These are phyloP conservation scores for Furnarius figulus DNA, from an alignment of 2,113 vertebrate genomes.

Conservation along the genomic window DNA sequence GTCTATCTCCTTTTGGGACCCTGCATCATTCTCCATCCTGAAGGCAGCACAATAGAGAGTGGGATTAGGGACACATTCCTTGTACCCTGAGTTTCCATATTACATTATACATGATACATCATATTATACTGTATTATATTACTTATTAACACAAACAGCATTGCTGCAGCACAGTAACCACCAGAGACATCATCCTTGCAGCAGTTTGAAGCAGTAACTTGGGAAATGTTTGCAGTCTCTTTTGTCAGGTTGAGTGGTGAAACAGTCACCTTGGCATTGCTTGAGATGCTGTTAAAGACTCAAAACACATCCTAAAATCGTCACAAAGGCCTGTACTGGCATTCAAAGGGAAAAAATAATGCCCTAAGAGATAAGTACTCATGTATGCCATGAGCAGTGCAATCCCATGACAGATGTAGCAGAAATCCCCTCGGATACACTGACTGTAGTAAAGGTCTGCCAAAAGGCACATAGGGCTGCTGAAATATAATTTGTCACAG, in stretches of 20 bases:
- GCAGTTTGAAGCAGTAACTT: not conserved
- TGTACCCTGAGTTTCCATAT: not conserved
- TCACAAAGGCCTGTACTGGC: not conserved
- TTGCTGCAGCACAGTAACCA: not conserved
- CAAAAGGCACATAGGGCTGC: not conserved
- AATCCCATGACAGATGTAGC: not conserved
- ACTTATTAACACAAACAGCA: not conserved
- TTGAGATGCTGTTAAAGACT: not conserved
- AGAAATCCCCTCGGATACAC: not conserved
- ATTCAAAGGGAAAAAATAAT: not conserved
- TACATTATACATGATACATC: no score
- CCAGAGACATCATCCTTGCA: not conserved
- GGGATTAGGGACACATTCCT: rapidly evolving
- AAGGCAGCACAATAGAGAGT: not conserved
- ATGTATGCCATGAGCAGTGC: not conserved
- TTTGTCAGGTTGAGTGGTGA: not conserved
- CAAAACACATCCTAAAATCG: not conserved
- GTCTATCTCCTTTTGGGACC: not conserved
- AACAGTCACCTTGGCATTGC: not conserved
- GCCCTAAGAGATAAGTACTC: not conserved
- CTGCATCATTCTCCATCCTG: not conserved
- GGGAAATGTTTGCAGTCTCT: not conserved
- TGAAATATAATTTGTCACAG: conserved; percentile 23
- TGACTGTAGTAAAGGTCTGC: not conserved
- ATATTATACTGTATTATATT: not conserved